A percentile compares a stretch with the other conserved stretches of the same genome.
phyloP scores from a whole-genome alignment of 2,113 vertebrate species.

The Larimichthys polyactis region DNA sequence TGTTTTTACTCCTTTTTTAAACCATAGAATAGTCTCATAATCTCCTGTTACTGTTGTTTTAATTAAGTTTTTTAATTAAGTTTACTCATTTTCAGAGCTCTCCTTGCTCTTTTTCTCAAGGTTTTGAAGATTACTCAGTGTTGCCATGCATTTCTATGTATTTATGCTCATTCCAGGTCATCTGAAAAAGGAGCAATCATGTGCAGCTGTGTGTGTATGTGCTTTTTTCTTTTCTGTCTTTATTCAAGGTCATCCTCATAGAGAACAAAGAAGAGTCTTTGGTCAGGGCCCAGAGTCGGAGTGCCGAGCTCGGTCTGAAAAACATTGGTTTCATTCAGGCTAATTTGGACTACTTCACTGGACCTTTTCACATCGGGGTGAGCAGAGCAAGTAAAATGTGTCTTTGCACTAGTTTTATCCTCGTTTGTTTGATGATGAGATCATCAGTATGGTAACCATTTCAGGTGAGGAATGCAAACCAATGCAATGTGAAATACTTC shows the following conservation, averaged over 20 bases:
- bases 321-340: slow-evolving; percentile 97
- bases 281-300: slow-evolving; percentile 90
- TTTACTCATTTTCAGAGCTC: neutral
- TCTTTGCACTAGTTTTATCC: neutral
- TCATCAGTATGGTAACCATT: neutral
- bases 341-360: slow-evolving; percentile 96
- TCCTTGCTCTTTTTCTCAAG: neutral
- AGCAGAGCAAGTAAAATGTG: slow-evolving; percentile 70
- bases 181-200: neutral
- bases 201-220: neutral
- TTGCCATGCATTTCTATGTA: neutral
- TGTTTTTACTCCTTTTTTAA: neutral
- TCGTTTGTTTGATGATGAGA: slow-evolving; percentile 3
- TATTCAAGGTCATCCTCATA: slow-evolving; percentile 90
- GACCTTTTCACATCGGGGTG: slow-evolving; percentile 94
- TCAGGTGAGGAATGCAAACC: neutral
- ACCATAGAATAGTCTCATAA: neutral
- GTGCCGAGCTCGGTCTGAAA: slow-evolving; percentile 87
- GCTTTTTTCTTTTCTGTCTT: neutral
- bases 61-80: neutral
- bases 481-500: neutral
- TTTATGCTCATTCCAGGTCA: slow-evolving; percentile 71
- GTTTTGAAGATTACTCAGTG: neutral
- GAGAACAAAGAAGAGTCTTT: slow-evolving; percentile 98
- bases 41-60: neutral